These are phyloP conservation scores for Pollenia labialis DNA, from an alignment of 2,888 invertebrate species.

Conservation along the genomic window DNA sequence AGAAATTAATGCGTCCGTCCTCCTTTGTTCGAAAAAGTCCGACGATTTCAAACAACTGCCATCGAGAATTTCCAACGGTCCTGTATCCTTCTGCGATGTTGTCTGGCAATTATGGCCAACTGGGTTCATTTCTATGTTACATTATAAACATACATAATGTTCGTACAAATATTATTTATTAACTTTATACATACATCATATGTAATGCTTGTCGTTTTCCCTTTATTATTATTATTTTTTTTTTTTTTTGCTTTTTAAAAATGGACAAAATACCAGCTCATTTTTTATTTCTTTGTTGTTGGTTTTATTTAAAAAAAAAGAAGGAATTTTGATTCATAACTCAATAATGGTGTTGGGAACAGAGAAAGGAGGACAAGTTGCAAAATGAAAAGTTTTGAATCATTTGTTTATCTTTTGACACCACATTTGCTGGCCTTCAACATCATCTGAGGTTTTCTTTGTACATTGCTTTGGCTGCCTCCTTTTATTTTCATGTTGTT, in stretches of 20 bases:
- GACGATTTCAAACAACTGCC: too few species aligned
- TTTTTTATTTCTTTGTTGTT: not conserved
- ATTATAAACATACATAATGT: not conserved
- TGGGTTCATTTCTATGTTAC: not conserved
- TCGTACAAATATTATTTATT: not conserved
- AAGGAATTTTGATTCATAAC: slow-evolving; percentile 52
- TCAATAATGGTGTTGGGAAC: slow-evolving; percentile 14
- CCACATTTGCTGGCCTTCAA: slow-evolving; percentile 61
- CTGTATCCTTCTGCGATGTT: too few species aligned
- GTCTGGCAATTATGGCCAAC: too few species aligned
- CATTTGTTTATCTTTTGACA: slow-evolving; percentile 70
- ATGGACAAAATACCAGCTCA: slow-evolving; percentile 25
- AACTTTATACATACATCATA: not conserved
- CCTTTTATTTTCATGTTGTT: slow-evolving; percentile 5
- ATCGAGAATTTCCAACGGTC: too few species aligned
- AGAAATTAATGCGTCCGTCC: too few species aligned
- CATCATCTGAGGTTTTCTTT: slow-evolving; percentile 54
- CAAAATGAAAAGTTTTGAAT: slow-evolving; percentile 63
- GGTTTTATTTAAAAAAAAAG: slow-evolving; percentile 1
- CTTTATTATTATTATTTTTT: not conserved
- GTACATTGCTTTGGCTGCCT: slow-evolving; percentile 5
- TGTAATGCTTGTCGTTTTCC: not conserved
- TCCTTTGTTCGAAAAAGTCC: too few species aligned
- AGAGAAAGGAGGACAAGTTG: slow-evolving; percentile 22
- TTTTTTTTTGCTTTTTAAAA: not conserved